Evolutionary conservation across 2,888 invertebrate genomes (phyloP).

Genomic region (Leucoma salicis): DNA sequence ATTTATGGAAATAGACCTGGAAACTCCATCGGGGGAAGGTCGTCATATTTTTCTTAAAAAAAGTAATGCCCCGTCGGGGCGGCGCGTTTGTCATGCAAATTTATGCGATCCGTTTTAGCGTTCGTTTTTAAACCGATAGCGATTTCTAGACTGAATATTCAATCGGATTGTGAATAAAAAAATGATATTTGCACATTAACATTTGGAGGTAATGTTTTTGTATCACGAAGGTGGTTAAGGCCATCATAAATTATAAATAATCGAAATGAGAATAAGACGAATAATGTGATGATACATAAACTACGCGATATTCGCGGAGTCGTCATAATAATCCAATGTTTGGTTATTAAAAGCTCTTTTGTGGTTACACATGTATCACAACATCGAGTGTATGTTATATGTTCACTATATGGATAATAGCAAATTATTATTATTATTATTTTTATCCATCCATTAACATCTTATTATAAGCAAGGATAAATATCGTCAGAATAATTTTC

Average conservation of each 20-base stretch:
- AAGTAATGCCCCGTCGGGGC: conserved; percentile 68
- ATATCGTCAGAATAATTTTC: no score
- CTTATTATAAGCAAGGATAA: no score
- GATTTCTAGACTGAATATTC: conserved; percentile 73
- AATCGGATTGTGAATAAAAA: conserved; percentile 60
- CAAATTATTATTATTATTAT: no score
- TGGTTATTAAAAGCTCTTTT: no score
- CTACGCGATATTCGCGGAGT: no score
- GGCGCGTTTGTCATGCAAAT: conserved; percentile 77
- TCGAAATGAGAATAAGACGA: conserved; percentile 16
- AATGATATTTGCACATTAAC: conserved; percentile 54
- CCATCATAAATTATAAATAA: conserved; percentile 48
- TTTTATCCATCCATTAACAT: no score
- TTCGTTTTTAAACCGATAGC: conserved; percentile 73
- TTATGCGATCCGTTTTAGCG: conserved; percentile 76
- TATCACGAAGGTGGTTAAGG: conserved; percentile 50
- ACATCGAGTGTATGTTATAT: no score
- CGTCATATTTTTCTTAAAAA: conserved; percentile 80
- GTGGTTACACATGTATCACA: no score
- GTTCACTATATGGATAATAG: no score
- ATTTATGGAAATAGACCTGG: conserved; percentile 80
- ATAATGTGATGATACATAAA: no score
- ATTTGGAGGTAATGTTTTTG: conserved; percentile 49
- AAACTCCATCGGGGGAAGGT: conserved; percentile 71
- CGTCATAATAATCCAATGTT: no score